phyloP scores from a whole-genome alignment of 2,888 invertebrate genomes.

The Masnerella sp. region DNA sequence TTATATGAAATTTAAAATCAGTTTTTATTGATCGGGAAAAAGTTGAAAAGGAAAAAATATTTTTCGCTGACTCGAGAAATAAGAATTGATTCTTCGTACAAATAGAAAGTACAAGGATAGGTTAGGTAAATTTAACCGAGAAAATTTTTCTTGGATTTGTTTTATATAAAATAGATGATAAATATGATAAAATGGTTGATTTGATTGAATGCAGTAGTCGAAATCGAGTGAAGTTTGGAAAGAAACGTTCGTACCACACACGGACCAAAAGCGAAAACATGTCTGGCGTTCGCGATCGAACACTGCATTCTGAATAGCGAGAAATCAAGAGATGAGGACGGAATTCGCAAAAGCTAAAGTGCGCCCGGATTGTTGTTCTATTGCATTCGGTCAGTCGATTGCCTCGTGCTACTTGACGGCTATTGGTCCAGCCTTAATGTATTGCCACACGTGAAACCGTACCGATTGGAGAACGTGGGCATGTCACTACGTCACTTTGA shows the following conservation, averaged over 20 bases:
- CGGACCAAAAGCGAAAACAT: conserved; percentile 70
- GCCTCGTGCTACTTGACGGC: conserved; percentile 76
- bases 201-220: background rate
- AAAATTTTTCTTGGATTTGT: background rate
- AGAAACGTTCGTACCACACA: conserved; percentile 68
- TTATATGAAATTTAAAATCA: too few relatives aligned
- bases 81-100: conserved; percentile 33
- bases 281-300: conserved; percentile 67
- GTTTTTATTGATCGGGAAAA: background rate
- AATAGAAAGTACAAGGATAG: conserved; percentile 40
- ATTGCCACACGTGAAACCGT: conserved; percentile 59
- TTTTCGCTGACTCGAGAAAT: conserved; percentile 21
- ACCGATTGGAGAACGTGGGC: conserved; percentile 56
- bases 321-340: conserved; percentile 67
- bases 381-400: conserved; percentile 74
- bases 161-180: too few relatives aligned
- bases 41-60: background rate
- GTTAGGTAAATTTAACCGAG: conserved; percentile 35
- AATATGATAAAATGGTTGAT: background rate
- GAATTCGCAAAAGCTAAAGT: conserved; percentile 67
- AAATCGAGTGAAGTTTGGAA: conserved; percentile 23
- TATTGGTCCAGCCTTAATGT: conserved; percentile 71
- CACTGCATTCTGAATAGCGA: conserved; percentile 66
- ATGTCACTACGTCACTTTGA: conserved; percentile 54
- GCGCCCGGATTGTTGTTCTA: conserved; percentile 67